These are phyloP conservation scores for Pristionchus entomophagus DNA, from an alignment of 2,888 invertebrate species.

Conservation along the genomic window DNA sequence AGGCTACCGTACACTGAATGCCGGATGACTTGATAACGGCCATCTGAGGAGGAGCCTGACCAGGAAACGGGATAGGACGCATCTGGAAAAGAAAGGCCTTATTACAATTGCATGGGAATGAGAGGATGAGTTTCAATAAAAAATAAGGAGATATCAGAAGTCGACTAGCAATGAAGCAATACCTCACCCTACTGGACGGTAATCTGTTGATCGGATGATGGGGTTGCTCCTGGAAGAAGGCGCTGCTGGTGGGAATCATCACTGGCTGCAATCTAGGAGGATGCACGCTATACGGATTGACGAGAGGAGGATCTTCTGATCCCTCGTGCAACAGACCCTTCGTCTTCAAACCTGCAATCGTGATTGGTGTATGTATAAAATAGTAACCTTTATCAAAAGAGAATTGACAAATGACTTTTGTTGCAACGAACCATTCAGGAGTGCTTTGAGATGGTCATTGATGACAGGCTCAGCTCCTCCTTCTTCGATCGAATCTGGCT, in stretches of 20 bases:
- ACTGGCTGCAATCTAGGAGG: not conserved
- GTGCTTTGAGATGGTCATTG: slow-evolving; percentile 25
- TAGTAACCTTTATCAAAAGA: no score
- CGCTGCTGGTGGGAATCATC: not conserved
- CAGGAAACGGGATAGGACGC: slow-evolving; percentile 45
- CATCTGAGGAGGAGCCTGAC: not conserved
- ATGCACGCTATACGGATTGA: not conserved
- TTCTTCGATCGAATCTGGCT: no score
- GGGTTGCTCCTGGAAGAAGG: slow-evolving; percentile 31
- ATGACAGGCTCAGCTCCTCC: not conserved
- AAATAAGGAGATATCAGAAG: no score
- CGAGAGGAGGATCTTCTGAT: not conserved
- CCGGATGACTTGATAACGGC: not conserved
- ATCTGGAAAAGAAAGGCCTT: not conserved
- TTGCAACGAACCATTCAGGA: slow-evolving; percentile 42
- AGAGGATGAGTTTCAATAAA: no score
- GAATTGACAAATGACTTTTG: no score
- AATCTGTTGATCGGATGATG: slow-evolving; percentile 1
- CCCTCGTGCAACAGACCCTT: slow-evolving; percentile 35
- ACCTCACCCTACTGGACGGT: slow-evolving; percentile 14
- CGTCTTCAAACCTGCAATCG: slow-evolving; percentile 46
- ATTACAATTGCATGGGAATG: no score
- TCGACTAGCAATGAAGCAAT: no score
- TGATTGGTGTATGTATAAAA: no score
- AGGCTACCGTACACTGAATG: slow-evolving; percentile 19